Percentiles rank a stretch among this genome's conserved stretches.
Conservation (phyloP, 1,140 invertebrate genomes). For the Euwallacea similis region DNA sequence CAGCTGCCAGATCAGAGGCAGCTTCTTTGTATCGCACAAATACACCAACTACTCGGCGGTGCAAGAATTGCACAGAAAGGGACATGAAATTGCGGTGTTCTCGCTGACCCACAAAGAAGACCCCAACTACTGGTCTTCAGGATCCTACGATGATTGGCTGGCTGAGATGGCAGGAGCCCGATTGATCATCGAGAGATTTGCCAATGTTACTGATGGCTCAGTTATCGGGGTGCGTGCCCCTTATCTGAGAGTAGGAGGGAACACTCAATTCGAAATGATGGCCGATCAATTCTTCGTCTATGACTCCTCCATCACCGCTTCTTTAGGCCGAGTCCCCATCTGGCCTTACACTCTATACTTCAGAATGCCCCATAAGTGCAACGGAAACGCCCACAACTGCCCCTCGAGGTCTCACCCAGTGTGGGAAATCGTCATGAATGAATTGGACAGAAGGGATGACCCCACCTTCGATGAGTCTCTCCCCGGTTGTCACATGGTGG, state of each 20-base stretch:
- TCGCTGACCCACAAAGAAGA: slow-evolving; percentile 92
- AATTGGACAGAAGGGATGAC: slow-evolving; percentile 87
- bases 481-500: slow-evolving; percentile 91
- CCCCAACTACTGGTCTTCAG: slow-evolving; percentile 85
- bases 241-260: slow-evolving; percentile 87
- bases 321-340: slow-evolving; percentile 83
- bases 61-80: slow-evolving; percentile 87
- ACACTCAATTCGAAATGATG: slow-evolving; percentile 96
- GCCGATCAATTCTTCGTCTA: slow-evolving; percentile 93
- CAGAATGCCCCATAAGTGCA: slow-evolving; percentile 93
- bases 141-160: slow-evolving; percentile 88
- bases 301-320: slow-evolving; percentile 91
- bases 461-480: slow-evolving; percentile 88
- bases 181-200: slow-evolving; percentile 83
- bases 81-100: slow-evolving; percentile 92
- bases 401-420: slow-evolving; percentile 87
- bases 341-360: slow-evolving; percentile 97
- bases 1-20: slow-evolving; percentile 89
- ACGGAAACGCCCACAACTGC: slow-evolving; percentile 90
- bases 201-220: slow-evolving; percentile 88
- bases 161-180: slow-evolving; percentile 95
- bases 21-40: slow-evolving; percentile 95
- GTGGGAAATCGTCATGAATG: slow-evolving; percentile 97
- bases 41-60: slow-evolving; percentile 95
- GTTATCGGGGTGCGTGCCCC: slow-evolving; percentile 89